Conservation (phyloP, 2,797 vertebrate species). For the Hydrocynus forskahlii region DNA sequence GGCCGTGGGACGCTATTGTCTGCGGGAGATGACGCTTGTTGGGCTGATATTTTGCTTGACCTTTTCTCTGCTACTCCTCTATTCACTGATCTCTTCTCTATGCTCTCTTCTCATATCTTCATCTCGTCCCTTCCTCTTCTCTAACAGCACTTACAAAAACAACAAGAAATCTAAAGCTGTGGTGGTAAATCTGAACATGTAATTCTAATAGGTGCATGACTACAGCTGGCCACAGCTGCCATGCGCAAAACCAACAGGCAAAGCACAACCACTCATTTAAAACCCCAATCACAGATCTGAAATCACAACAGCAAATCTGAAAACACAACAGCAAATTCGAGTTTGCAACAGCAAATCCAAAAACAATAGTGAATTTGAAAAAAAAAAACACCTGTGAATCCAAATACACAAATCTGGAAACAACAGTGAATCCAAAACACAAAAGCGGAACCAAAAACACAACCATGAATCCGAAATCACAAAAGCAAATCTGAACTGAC, state of each 20-base stretch:
- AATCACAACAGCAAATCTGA: too few species aligned
- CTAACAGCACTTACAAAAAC: too few species aligned
- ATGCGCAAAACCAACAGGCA: background rate
- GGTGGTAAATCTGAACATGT: too few species aligned
- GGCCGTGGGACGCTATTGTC: conserved; percentile 73
- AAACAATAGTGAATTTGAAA: background rate
- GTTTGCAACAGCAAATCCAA: background rate
- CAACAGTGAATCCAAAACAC: too few species aligned
- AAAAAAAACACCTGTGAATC: background rate
- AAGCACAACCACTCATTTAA: too few species aligned
- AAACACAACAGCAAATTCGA: background rate
- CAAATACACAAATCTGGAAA: background rate
- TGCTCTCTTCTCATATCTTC: background rate
- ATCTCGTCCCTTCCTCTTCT: conserved; percentile 16
- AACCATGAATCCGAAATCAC: background rate
- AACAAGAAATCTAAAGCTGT: too few species aligned
- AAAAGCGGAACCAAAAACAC: too few species aligned
- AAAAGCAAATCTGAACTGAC: background rate
- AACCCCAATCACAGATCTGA: too few species aligned
- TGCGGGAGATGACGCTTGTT: conserved; percentile 68
- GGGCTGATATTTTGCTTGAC: conserved; percentile 79
- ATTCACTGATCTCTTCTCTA: background rate
- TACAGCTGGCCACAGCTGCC: background rate
- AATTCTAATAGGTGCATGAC: too few species aligned
- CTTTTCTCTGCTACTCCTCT: conserved; percentile 62